Conservation (phyloP, 2,888 invertebrate genomes). For the Cheilosia scutellata region DNA sequence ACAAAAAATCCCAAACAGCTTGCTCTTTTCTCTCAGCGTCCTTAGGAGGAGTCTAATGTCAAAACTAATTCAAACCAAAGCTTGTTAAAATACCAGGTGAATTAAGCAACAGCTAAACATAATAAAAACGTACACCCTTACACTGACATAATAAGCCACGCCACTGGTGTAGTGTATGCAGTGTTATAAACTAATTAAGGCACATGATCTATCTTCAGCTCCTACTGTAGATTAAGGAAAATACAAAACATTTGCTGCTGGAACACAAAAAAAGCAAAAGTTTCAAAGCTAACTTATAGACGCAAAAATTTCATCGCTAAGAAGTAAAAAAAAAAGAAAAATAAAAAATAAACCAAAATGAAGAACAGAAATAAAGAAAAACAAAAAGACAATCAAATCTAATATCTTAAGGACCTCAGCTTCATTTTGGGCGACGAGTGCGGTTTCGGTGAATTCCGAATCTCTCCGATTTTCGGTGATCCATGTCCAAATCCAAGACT, state of each 20-base stretch:
- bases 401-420: constrained; percentile 87
- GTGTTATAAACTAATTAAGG: too few relatives aligned
- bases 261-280: not conserved
- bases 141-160: too few relatives aligned
- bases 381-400: constrained; percentile 12
- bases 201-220: too few relatives aligned
- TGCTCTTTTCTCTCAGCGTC: too few relatives aligned
- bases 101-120: too few relatives aligned
- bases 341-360: constrained; percentile 20
- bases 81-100: too few relatives aligned
- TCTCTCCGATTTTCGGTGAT: constrained; percentile 86
- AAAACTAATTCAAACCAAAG: too few relatives aligned
- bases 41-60: too few relatives aligned
- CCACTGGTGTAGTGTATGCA: too few relatives aligned
- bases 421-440: constrained; percentile 97
- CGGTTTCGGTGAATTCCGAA: constrained; percentile 86
- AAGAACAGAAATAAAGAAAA: constrained; percentile 7
- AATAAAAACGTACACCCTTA: too few relatives aligned
- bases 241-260: not conserved
- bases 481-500: constrained; percentile 83
- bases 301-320: constrained; percentile 11
- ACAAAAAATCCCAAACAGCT: too few relatives aligned
- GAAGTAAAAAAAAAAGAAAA: constrained; percentile 23
- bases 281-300: constrained; percentile 21
- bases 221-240: too few relatives aligned